Evolutionary conservation across 1,140 invertebrate genomes (phyloP).

Genomic region (Cephus cinctus): DNA sequence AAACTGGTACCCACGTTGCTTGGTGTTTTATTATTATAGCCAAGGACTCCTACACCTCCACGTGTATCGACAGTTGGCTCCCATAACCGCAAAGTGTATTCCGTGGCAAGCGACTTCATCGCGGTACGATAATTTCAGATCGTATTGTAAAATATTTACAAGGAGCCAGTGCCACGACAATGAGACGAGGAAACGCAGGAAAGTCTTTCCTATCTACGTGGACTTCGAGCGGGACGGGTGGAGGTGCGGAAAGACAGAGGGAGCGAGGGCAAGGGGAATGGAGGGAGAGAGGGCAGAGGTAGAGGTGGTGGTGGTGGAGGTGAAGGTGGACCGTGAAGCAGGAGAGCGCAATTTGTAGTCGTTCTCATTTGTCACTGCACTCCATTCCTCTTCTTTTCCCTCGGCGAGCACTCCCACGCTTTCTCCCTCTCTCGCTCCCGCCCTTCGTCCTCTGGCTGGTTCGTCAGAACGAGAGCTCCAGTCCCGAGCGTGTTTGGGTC

Average conservation of each 20-base stretch:
- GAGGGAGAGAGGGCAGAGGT: constrained; percentile 41
- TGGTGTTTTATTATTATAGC: too few species aligned
- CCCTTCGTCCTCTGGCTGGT: constrained; percentile 10
- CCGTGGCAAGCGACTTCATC: too few species aligned
- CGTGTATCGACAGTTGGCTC: too few species aligned
- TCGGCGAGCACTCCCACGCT: too few species aligned
- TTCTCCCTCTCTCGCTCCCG: constrained; percentile 9
- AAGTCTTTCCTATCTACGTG: constrained; percentile 28
- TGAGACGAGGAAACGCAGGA: constrained; percentile 15
- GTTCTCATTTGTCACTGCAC: constrained; percentile 43
- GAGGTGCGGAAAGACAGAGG: neutral
- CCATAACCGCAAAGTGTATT: too few species aligned
- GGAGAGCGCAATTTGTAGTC: constrained; percentile 39
- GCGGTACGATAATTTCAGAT: too few species aligned
- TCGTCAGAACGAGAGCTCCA: too few species aligned
- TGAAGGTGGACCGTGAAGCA: constrained; percentile 37
- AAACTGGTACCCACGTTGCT: too few species aligned
- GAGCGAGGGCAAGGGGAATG: constrained; percentile 25
- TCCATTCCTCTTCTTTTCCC: constrained; percentile 15
- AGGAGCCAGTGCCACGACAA: constrained; percentile 5
- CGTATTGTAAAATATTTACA: too few species aligned
- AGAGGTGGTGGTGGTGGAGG: constrained; percentile 25
- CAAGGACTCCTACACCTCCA: too few species aligned
- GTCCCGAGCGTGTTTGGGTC: too few species aligned
- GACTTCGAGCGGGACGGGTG: constrained; percentile 24